A percentile compares a stretch with the other conserved stretches of the same genome.
These are phyloP conservation scores for Papilio glaucus DNA, from an alignment of 1,140 invertebrate genomes.

Conservation along the genomic window DNA sequence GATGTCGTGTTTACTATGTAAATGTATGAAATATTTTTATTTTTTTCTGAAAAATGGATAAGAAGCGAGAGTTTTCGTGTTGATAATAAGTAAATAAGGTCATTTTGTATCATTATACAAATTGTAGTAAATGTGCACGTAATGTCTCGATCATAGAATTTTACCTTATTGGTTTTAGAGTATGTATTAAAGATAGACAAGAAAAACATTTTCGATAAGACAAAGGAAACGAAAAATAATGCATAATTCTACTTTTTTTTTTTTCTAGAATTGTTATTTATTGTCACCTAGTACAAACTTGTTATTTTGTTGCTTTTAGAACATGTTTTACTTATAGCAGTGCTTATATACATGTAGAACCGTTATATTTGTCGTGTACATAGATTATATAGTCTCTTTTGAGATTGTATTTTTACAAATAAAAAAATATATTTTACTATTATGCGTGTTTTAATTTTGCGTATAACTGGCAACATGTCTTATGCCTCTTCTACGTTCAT, in stretches of 20 bases:
- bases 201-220: background rate
- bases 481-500: background rate
- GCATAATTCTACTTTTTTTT: background rate
- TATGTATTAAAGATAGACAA: background rate
- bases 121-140: no score
- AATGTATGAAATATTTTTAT: no score
- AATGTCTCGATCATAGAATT: background rate
- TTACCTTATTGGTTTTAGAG: background rate
- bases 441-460: conserved; percentile 42
- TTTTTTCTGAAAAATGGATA: no score
- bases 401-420: conserved; percentile 75
- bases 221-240: background rate
- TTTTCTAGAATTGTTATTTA: conserved; percentile 21
- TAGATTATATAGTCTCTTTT: conserved; percentile 72
- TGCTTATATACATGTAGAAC: conserved; percentile 51
- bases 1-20: no score
- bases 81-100: no score
- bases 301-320: conserved; percentile 48
- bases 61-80: no score
- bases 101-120: no score
- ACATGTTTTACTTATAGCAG: conserved; percentile 44
- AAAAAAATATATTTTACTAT: conserved; percentile 56
- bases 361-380: conserved; percentile 55
- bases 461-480: no score
- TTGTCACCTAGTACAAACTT: conserved; percentile 51